Conservation (phyloP, 2,888 invertebrate genomes). For the Ophion slaviceki region DNA sequence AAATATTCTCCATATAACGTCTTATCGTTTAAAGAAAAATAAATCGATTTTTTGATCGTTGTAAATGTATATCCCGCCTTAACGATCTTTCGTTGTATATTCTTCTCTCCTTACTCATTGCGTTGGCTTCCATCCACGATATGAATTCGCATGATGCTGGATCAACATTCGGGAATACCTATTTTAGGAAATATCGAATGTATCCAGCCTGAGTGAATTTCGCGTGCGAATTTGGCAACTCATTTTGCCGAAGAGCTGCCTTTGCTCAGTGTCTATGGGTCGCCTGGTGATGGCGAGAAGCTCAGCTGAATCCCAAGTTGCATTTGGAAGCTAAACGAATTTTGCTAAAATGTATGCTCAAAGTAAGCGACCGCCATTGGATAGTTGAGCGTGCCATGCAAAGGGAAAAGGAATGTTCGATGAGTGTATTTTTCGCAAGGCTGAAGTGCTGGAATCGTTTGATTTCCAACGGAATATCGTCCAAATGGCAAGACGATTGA, state of each 20-base stretch:
- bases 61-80: no score
- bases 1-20: no score
- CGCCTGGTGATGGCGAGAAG: no score
- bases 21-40: no score
- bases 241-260: no score
- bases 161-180: background rate
- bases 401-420: background rate
- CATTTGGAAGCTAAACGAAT: background rate
- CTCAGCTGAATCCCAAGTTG: no score
- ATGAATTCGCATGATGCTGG: constrained; percentile 30
- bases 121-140: constrained; percentile 1
- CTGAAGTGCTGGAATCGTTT: background rate
- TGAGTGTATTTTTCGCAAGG: background rate
- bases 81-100: constrained; percentile 55
- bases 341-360: background rate
- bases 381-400: background rate
- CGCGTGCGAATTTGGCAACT: no score
- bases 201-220: no score
- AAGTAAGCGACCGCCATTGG: background rate
- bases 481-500: background rate
- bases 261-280: no score
- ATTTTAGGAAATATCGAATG: background rate
- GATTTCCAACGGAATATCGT: background rate
- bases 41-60: no score
- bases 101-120: background rate